phyloP scores from a whole-genome alignment of 2,888 invertebrate species.

The Callyntrura sp. region DNA sequence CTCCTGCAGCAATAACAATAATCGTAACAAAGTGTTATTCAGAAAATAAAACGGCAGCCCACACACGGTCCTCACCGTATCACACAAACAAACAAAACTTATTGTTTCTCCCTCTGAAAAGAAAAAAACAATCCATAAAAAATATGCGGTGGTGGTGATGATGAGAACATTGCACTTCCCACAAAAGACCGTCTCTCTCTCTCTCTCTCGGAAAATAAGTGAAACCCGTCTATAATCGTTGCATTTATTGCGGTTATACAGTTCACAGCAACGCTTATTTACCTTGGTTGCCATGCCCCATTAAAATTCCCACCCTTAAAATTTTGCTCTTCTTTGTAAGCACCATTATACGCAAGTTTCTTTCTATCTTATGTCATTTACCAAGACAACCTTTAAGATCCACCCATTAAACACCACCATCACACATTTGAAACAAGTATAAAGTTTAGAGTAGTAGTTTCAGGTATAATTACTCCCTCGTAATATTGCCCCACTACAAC shows the following conservation, averaged over 20 bases:
- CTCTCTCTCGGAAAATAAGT: no score
- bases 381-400: constrained; percentile 20
- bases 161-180: constrained; percentile 75
- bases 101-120: background rate
- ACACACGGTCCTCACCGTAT: background rate
- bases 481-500: no score
- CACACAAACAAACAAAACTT: background rate
- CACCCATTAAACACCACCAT: constrained; percentile 16
- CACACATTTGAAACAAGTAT: background rate
- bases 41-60: constrained; percentile 55
- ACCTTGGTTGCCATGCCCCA: no score
- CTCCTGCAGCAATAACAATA: no score
- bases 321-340: no score
- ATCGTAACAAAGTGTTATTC: no score
- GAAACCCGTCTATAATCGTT: no score
- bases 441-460: background rate
- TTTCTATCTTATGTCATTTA: no score
- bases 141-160: constrained; percentile 37
- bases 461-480: constrained; percentile 36
- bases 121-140: constrained; percentile 38
- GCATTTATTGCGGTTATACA: no score
- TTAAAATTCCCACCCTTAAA: no score
- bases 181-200: constrained; percentile 36
- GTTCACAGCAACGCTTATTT: no score
- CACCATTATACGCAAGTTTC: no score